Evolutionary conservation across 1,140 invertebrate species (phyloP), one percentile per base, ranked within the genome.

Genomic region (Marisa cornuarietis): DNA sequence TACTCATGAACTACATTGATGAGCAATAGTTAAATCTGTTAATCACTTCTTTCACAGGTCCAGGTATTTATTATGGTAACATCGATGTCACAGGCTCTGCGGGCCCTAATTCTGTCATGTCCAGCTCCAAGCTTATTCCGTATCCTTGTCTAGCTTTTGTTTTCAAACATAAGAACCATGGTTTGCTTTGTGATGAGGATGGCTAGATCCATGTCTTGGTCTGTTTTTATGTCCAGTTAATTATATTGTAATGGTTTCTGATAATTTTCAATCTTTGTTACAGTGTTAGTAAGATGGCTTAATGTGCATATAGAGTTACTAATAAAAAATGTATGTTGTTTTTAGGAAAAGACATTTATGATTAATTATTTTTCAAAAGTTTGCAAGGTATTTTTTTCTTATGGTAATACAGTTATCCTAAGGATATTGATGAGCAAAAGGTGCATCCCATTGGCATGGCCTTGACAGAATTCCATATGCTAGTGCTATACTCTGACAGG

Each of bases 381-480:
- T 58, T 58, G 54, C 54, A 58, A 14, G 54, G 9, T 18, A 58
- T 14, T 54, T 58, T 16, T 24, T 54, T 78, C 79, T 84, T 79
- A 81, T 76, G 31, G 63, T 22, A 14, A 31, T 49, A 51, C 51
- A 87, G 86, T 61, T 90, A 90, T 78, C 86, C 86, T 5, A 83
- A 83, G 73, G 87, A 90, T 61, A 83, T 79, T 24, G 85, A 88
- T 14, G 85, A 88, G 9, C 82, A 81, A 14, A 26, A 78, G 0
- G 85, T 83, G 26, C 79, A 86, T 62, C 96, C 96, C 0, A 90
- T 95, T 11, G 93, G 95, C 0, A 95, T 98, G 87, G 94, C 96
- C 8, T 88, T 98, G 22, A 98, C 97, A 3, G 95, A 98, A 89
- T 98, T 97, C 91, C 97, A 99, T 90, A 94, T 95, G 18, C 88